Conservation (phyloP, 2,888 invertebrate genomes). For the Chesias legatella region DNA sequence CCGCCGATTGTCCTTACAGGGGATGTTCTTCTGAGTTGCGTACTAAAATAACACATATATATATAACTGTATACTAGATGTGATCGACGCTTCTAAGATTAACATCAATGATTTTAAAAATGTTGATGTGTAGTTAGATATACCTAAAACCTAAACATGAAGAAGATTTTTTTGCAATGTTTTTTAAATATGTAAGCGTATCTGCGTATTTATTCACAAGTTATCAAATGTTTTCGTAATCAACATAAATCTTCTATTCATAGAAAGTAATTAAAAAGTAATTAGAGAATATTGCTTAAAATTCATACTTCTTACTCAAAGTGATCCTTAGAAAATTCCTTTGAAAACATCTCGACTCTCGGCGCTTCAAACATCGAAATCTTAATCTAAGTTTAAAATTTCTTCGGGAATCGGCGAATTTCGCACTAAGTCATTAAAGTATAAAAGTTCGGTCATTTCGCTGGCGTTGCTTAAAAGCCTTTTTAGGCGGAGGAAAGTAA, state of each 20-base stretch:
- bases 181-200: neutral
- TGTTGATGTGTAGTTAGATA: no score
- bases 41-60: neutral
- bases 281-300: conserved; percentile 71
- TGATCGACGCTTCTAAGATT: no score
- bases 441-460: conserved; percentile 80
- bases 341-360: conserved; percentile 63
- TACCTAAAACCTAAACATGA: no score
- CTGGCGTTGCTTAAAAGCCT: conserved; percentile 80
- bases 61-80: no score
- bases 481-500: conserved; percentile 79
- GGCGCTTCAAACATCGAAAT: conserved; percentile 74
- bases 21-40: neutral
- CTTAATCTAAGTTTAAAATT: conserved; percentile 81
- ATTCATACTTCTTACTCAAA: conserved; percentile 69
- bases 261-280: conserved; percentile 77
- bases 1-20: conserved; percentile 29
- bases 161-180: no score
- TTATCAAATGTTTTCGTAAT: conserved; percentile 19
- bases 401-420: conserved; percentile 78
- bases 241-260: conserved; percentile 42
- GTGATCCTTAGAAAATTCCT: conserved; percentile 57
- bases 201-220: conserved; percentile 15
- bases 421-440: conserved; percentile 81
- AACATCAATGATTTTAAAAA: no score